These are phyloP conservation scores for Chelonoidis abingdonii DNA, from an alignment of 2,113 vertebrate species.

Conservation along the genomic window DNA sequence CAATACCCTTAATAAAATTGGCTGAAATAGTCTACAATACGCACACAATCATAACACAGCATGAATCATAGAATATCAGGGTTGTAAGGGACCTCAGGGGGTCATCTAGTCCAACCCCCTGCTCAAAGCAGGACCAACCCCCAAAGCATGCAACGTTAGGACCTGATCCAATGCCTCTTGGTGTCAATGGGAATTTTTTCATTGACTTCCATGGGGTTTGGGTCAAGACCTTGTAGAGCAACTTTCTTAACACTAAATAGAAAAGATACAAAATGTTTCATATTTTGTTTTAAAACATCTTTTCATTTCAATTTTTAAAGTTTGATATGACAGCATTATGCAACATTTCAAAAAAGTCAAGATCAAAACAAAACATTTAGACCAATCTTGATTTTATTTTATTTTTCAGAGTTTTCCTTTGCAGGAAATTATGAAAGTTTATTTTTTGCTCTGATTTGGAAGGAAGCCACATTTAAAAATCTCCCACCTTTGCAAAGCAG, in stretches of 20 bases:
- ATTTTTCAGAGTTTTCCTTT: background rate
- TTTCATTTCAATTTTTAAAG: too few relatives aligned
- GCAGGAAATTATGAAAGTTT: background rate
- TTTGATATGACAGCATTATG: background rate
- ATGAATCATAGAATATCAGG: too few relatives aligned
- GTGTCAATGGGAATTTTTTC: accelerated
- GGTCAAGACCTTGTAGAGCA: background rate
- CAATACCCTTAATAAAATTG: background rate
- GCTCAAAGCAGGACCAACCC: too few relatives aligned
- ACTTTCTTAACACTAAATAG: slow-evolving; percentile 1
- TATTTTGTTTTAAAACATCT: background rate
- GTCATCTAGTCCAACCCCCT: too few relatives aligned
- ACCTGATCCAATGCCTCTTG: background rate
- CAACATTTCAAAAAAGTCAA: background rate
- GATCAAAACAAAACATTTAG: background rate
- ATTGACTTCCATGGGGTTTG: background rate
- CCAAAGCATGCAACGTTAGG: background rate
- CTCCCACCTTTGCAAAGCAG: background rate
- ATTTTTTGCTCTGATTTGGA: background rate
- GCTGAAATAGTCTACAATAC: background rate
- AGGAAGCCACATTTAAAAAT: background rate
- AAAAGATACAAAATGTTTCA: too few relatives aligned
- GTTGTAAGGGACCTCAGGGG: too few relatives aligned
- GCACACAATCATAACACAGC: accelerated
- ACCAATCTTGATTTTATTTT: background rate